Percentiles rank a stretch among this genome's conserved stretches.
These are phyloP conservation scores for Limnodromus scolopaceus DNA, from an alignment of 2,797 vertebrate species.

Conservation along the genomic window DNA sequence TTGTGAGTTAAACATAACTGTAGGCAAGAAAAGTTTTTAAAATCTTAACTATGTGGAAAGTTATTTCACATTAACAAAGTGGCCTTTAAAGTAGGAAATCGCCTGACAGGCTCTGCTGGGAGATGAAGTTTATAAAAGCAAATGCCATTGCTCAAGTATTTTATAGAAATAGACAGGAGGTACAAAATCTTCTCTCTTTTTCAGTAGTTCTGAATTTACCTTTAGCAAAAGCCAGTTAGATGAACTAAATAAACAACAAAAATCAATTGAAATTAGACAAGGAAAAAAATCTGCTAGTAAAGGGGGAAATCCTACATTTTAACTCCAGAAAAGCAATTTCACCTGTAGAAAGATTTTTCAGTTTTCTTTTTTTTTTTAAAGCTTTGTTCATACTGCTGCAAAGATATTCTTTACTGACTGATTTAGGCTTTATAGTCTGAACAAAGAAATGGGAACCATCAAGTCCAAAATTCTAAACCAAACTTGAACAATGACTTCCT, in stretches of 20 bases:
- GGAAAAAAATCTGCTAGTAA: not conserved
- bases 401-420: not conserved
- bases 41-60: not conserved
- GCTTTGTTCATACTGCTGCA: not conserved
- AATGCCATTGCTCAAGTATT: not conserved
- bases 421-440: not conserved
- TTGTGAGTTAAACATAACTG: slow-evolving; percentile 36
- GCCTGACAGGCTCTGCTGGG: not conserved
- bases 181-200: not conserved
- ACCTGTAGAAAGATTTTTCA: not conserved
- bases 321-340: not conserved
- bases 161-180: not conserved
- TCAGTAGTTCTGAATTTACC: not conserved
- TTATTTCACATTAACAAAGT: slow-evolving; percentile 13
- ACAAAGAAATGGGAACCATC: not conserved
- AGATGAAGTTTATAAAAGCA: slow-evolving; percentile 15
- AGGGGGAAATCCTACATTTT: not conserved
- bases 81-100: slow-evolving; percentile 20
- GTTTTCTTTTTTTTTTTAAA: not conserved
- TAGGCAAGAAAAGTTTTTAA: not conserved
- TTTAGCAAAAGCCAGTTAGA: not conserved
- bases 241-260: slow-evolving; percentile 5
- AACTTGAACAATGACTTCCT: not conserved
- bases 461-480: not conserved
- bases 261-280: not conserved